These are phyloP conservation scores for Cavia aperea DNA, from an alignment of 2,113 vertebrate species.

Conservation along the genomic window DNA sequence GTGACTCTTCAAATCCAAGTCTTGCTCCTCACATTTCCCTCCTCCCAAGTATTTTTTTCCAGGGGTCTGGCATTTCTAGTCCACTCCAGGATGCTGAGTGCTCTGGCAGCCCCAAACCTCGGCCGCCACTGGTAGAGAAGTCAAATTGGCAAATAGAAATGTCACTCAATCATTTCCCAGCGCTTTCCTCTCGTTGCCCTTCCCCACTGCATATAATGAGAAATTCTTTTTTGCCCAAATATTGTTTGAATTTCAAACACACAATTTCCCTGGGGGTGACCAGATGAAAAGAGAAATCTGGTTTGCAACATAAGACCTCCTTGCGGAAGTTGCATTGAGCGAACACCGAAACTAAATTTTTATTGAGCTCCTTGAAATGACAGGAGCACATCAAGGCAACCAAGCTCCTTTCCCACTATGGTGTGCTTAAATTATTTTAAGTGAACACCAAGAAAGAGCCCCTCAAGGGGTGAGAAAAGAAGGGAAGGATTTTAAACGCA, in stretches of 20 bases:
- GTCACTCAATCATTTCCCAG: conserved; percentile 66
- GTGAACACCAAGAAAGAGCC: conserved; percentile 41
- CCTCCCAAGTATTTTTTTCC: conserved; percentile 41
- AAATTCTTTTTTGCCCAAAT: conserved; percentile 69
- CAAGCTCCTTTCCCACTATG: conserved; percentile 37
- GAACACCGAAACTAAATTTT: conserved; percentile 60
- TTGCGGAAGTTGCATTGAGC: conserved; percentile 33
- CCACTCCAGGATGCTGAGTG: conserved; percentile 50
- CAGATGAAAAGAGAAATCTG: conserved; percentile 69
- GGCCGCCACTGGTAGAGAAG: conserved; percentile 49
- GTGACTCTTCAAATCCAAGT: background rate
- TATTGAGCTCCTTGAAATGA: conserved; percentile 67
- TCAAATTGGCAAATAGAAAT: conserved; percentile 70
- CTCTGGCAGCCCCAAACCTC: conserved; percentile 41
- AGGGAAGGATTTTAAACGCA: conserved; percentile 52
- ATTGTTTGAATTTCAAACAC: conserved; percentile 73
- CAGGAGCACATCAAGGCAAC: conserved; percentile 45
- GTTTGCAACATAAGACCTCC: conserved; percentile 58
- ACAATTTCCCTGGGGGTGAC: conserved; percentile 64
- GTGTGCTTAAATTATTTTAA: conserved; percentile 53
- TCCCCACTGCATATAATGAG: conserved; percentile 59
- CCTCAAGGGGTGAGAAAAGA: conserved; percentile 45
- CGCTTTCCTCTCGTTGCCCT: conserved; percentile 57
- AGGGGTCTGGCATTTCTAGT: conserved; percentile 59
- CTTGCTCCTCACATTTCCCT: background rate